Percentiles rank a stretch among this genome's conserved stretches.
Evolutionary conservation across 64 coral and sea anemone genomes (phyloP).

Genomic region (Porites australiensis): DNA sequence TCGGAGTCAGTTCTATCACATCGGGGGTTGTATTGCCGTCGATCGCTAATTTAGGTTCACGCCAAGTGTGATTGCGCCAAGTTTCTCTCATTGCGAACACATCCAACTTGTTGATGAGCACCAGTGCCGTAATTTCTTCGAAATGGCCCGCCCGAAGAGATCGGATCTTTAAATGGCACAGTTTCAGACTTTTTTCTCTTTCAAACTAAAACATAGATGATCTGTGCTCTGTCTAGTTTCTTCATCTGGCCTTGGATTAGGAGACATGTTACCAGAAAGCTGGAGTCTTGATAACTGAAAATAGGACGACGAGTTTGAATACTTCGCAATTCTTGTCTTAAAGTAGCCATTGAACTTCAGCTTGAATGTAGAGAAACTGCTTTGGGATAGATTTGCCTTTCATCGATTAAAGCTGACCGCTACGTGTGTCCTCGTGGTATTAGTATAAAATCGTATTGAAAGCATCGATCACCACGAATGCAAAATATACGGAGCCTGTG

Average conservation of each 20-base stretch:
- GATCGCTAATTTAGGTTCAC: conserved; percentile 28
- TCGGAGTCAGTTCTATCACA: conserved; percentile 20
- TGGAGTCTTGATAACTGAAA: conserved; percentile 2
- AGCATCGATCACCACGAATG: too few relatives aligned
- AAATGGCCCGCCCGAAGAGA: conserved; percentile 47
- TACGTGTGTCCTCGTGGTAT: too few relatives aligned
- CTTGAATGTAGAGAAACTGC: not conserved
- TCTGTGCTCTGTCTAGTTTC: not conserved
- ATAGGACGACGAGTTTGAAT: not conserved
- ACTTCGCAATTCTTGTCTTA: not conserved
- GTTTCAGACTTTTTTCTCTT: not conserved
- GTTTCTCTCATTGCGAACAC: conserved; percentile 26
- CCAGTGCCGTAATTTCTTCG: conserved; percentile 24
- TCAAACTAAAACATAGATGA: not conserved
- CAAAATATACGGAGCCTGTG: too few relatives aligned
- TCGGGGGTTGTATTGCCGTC: conserved; percentile 35
- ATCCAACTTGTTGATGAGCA: conserved; percentile 43
- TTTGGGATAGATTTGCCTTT: not conserved
- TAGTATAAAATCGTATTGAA: too few relatives aligned
- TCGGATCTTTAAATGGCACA: not conserved
- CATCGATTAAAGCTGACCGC: not conserved
- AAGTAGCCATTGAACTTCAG: not conserved
- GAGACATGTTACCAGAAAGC: not conserved
- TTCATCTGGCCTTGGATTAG: not conserved
- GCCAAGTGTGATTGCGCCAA: conserved; percentile 59